Base-by-base conservation (phyloP, 2,113 vertebrate species). In the Alectura lathami region DNA sequence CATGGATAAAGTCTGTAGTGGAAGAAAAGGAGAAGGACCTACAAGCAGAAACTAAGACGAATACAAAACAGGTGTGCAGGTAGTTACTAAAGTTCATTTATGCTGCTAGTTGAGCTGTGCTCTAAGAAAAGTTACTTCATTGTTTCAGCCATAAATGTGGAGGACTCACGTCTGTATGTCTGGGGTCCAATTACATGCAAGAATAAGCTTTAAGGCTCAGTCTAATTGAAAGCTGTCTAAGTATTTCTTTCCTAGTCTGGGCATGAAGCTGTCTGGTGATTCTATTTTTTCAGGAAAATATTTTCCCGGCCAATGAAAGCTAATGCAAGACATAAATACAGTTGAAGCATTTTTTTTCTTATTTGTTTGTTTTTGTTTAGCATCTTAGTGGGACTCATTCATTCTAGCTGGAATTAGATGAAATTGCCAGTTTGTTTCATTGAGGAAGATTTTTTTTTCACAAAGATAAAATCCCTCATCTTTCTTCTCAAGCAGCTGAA, bases 371-470 rank as follows among this genome's bases (percentile, higher is more conserved):
- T 74, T 56, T 32, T 6, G 27, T 3, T 81, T 82, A 76, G 45
- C 24, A 57, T 76, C 11, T 70, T 17, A 77, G 9, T 51, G 74
- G 57, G 79, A 23, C 78, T 26, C 66, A 79, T 80, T 83, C 70
- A 47, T 91, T 59, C 87, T 56, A 50, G 15, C 10, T 79, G 86
- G 73, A 85, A 93, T 30, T 22, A 86, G 51, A 92, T 64, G 53
- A 93, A 86, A 93, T 75, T 18, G 1, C 42, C 57, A 16, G 29
- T 93, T 94, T 43, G 15, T 53, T 95, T 96, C 88, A 93, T 75
- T 91, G 70, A 89, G 50, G 62, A 93, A 93, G 73, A 50, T 91
- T 89, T 96, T 93, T 88, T 90, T 91, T 88, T 88, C 56, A 53
- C 79, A 40, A 29, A 76, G 43, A 81, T 56, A 82, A 93, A 93